Conservation (phyloP, 2,888 invertebrate genomes). For the Physocephala rufipes region DNA sequence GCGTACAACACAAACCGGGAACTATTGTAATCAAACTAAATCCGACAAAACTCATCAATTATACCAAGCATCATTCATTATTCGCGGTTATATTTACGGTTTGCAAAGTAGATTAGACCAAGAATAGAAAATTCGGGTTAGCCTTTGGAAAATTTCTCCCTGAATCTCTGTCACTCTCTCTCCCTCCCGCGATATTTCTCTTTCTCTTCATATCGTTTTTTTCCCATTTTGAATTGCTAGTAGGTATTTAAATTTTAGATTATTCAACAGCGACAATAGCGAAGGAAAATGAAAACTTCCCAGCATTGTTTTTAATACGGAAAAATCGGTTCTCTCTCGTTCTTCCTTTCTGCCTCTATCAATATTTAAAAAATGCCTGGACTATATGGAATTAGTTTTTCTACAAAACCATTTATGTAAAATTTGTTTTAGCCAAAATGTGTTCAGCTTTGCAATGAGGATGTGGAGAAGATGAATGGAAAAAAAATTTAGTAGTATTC, state of each 20-base stretch:
- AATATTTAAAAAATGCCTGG: background rate
- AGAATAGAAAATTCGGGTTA: too few species aligned
- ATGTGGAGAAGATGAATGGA: too few species aligned
- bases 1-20: too few species aligned
- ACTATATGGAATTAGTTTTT: slow-evolving; percentile 16
- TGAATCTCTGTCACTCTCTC: background rate
- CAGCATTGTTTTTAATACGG: background rate
- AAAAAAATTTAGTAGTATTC: background rate
- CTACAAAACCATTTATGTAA: slow-evolving; percentile 28
- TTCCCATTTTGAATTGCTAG: background rate
- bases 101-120: too few species aligned
- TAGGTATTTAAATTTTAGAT: background rate
- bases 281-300: background rate
- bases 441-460: slow-evolving; percentile 1
- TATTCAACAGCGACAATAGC: background rate
- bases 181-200: background rate
- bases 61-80: too few species aligned
- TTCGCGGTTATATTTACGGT: too few species aligned
- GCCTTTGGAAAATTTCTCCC: background rate
- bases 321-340: background rate
- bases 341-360: background rate
- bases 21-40: too few species aligned
- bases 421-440: slow-evolving; percentile 24
- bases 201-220: background rate
- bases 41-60: too few species aligned